A percentile compares a stretch with the other conserved stretches of the same genome.
Conservation (phyloP, 2,113 vertebrate genomes). For the Dipodomys merriami region DNA sequence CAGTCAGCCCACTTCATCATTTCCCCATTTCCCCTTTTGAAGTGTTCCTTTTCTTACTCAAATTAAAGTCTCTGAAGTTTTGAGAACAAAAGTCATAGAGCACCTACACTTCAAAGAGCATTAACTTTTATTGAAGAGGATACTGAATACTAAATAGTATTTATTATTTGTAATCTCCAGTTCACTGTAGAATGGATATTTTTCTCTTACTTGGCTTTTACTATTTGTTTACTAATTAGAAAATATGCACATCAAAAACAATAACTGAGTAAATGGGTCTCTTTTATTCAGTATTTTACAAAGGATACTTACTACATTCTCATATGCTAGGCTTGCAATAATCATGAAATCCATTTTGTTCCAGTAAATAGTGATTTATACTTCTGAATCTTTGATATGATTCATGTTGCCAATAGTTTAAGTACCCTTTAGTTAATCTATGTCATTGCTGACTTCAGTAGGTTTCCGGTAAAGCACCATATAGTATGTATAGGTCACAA, state of each 20-base stretch:
- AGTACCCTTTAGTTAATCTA: conserved; percentile 58
- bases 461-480: conserved; percentile 55
- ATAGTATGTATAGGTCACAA: conserved; percentile 73
- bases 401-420: conserved; percentile 58
- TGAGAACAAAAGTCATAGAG: conserved; percentile 43
- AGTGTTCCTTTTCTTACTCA: neutral
- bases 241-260: conserved; percentile 58
- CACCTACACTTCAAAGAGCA: conserved; percentile 24
- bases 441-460: conserved; percentile 66
- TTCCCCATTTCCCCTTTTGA: neutral
- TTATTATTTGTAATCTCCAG: conserved; percentile 15
- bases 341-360: conserved; percentile 60
- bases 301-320: conserved; percentile 58
- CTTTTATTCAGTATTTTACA: conserved; percentile 70
- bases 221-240: conserved; percentile 68
- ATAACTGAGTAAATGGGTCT: conserved; percentile 47
- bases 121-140: conserved; percentile 4
- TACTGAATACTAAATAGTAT: conserved; percentile 57
- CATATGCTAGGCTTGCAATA: conserved; percentile 53
- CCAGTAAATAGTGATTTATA: conserved; percentile 74
- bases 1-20: neutral
- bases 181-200: neutral
- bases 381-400: conserved; percentile 62
- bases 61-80: neutral
- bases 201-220: neutral